These are phyloP conservation scores for Momotus momota DNA, from an alignment of 2,797 vertebrate genomes.

Conservation along the genomic window DNA sequence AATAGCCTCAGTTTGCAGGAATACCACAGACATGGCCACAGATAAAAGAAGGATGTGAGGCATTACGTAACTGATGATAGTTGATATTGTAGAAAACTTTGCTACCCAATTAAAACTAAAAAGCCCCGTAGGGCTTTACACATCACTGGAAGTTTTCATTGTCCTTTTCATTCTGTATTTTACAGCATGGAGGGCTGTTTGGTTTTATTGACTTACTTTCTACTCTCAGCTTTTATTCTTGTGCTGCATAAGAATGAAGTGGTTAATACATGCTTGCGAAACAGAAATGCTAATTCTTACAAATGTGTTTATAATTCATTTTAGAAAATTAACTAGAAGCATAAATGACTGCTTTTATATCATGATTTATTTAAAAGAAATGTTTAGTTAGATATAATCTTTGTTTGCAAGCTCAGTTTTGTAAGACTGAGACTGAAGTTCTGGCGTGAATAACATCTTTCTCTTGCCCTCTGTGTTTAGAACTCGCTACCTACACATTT, in stretches of 20 bases:
- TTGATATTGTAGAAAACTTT: neutral
- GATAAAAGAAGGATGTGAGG: neutral
- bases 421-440: neutral
- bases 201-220: neutral
- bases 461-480: neutral
- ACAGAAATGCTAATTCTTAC: neutral
- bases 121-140: neutral
- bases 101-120: neutral
- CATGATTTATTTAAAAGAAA: neutral
- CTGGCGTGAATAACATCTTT: neutral
- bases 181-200: neutral
- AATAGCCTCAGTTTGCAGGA: neutral
- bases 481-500: neutral
- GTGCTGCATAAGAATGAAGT: neutral
- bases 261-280: neutral
- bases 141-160: neutral
- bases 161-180: neutral
- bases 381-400: neutral
- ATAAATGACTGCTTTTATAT: neutral
- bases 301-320: constrained; percentile 5
- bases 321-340: constrained; percentile 17
- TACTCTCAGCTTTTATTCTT: neutral
- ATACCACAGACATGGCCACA: neutral
- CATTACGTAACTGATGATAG: accelerated
- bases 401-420: neutral